Evolutionary conservation across 2,888 invertebrate genomes (phyloP).

Genomic region (Parnassius mnemosyne): DNA sequence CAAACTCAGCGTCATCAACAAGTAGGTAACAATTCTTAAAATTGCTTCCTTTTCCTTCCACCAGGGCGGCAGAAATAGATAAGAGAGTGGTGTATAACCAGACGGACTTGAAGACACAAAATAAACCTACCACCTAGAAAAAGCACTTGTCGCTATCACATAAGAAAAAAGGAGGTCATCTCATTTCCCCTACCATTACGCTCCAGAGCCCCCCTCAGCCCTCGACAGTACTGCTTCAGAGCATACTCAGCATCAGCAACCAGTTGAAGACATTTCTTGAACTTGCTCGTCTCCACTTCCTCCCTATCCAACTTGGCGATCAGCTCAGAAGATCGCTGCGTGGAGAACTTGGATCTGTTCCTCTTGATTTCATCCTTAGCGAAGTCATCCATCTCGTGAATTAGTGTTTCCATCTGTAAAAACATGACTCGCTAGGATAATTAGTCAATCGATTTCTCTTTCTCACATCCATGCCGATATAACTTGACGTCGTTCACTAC

Average conservation of each 20-base stretch:
- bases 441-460: no score
- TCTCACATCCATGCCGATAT: no score
- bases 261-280: slow-evolving; percentile 41
- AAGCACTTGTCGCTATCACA: no score
- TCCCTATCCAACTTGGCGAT: slow-evolving; percentile 21
- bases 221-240: slow-evolving; percentile 35
- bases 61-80: neutral
- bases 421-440: no score
- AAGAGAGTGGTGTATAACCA: no score
- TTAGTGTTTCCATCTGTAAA: slow-evolving; percentile 28
- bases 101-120: no score
- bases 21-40: slow-evolving; percentile 42
- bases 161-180: no score
- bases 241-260: slow-evolving; percentile 43
- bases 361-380: slow-evolving; percentile 22
- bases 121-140: no score
- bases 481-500: no score
- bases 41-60: slow-evolving; percentile 21
- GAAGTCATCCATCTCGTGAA: slow-evolving; percentile 29
- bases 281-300: slow-evolving; percentile 27
- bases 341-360: slow-evolving; percentile 29
- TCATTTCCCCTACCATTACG: slow-evolving; percentile 2
- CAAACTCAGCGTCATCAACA: slow-evolving; percentile 43
- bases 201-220: slow-evolving; percentile 27
- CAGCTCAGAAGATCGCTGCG: slow-evolving; percentile 19